Conservation (phyloP, 2,113 vertebrate genomes). For the Morone chrysops region DNA sequence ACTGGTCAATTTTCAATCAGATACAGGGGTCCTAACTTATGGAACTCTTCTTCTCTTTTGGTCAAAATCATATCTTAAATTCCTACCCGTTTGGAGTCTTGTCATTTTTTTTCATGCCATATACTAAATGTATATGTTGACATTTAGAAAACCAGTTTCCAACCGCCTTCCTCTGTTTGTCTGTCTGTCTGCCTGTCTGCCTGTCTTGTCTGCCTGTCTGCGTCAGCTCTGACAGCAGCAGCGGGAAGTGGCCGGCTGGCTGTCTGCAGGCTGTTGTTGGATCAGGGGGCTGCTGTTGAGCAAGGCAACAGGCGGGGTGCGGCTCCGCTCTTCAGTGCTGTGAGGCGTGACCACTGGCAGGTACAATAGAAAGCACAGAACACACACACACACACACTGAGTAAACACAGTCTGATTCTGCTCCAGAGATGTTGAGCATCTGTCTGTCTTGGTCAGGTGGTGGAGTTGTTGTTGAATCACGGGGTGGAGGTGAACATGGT, state of each 20-base stretch:
- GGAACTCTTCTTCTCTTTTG: too few relatives aligned
- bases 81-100: too few relatives aligned
- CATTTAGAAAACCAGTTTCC: neutral
- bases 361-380: conserved; percentile 67
- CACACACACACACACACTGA: neutral
- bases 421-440: neutral
- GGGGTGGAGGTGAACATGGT: conserved; percentile 94
- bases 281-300: conserved; percentile 91
- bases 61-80: too few relatives aligned
- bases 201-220: neutral
- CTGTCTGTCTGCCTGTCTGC: too few relatives aligned
- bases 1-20: too few relatives aligned
- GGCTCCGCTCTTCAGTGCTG: conserved; percentile 92
- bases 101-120: too few relatives aligned
- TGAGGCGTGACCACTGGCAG: conserved; percentile 95
- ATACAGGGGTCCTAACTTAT: too few relatives aligned
- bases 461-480: conserved; percentile 91
- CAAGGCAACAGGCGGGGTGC: conserved; percentile 91
- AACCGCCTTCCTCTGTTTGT: neutral
- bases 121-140: neutral
- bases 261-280: conserved; percentile 92
- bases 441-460: conserved; percentile 86
- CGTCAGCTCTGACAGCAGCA: conserved; percentile 91
- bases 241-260: conserved; percentile 92
- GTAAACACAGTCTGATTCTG: neutral